Evolutionary conservation across 1,140 invertebrate species (phyloP).

Genomic region (Drosophila sproati): DNA sequence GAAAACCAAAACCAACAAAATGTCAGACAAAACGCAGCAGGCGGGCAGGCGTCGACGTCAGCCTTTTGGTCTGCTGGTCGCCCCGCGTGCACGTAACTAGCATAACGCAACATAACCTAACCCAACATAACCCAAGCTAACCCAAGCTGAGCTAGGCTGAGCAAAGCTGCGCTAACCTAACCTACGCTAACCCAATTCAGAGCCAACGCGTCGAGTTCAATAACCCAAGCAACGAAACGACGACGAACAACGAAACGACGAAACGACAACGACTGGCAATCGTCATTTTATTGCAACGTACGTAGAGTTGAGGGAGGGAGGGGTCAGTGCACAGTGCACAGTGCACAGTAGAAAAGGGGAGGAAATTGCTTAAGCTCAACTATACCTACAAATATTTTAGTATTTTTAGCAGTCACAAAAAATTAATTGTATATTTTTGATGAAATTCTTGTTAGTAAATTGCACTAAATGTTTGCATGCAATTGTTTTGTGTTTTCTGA

Average conservation of each 20-base stretch:
- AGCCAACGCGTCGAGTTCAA: constrained; percentile 59
- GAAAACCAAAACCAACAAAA: neutral
- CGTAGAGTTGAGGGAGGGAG: neutral
- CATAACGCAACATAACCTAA: constrained; percentile 59
- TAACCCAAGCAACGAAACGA: constrained; percentile 50
- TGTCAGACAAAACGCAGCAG: constrained; percentile 23
- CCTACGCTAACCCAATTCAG: constrained; percentile 71
- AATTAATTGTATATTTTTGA: no score
- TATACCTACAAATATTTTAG: constrained; percentile 42
- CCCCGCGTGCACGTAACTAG: constrained; percentile 16
- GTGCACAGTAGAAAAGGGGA: constrained; percentile 3
- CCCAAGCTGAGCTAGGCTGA: constrained; percentile 61
- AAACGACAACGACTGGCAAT: constrained; percentile 15
- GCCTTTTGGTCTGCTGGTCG: no score
- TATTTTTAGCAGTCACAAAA: neutral
- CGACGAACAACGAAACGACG: constrained; percentile 7
- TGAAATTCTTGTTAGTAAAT: no score
- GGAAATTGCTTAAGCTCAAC: constrained; percentile 6
- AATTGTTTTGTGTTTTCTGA: no score
- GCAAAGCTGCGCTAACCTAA: constrained; percentile 54
- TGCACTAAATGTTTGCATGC: no score
- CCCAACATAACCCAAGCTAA: constrained; percentile 64
- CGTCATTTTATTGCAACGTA: constrained; percentile 24
- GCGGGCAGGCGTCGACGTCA: constrained; percentile 1
- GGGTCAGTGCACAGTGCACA: neutral